These are phyloP conservation scores for Clostera curtula DNA, from an alignment of 2,888 invertebrate genomes.

Conservation along the genomic window DNA sequence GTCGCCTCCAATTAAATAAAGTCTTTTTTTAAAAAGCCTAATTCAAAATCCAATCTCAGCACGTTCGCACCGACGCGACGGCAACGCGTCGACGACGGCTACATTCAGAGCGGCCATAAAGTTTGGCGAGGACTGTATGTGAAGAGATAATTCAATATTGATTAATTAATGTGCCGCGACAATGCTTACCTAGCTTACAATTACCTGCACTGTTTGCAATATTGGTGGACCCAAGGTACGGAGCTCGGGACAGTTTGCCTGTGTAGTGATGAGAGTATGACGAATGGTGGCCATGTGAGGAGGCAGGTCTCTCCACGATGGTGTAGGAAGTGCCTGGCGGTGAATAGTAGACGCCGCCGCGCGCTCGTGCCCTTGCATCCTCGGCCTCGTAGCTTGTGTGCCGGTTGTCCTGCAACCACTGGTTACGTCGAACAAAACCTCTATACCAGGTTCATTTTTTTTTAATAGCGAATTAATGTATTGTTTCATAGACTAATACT, in stretches of 20 bases:
- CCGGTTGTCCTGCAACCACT: conserved; percentile 66
- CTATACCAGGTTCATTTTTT: not conserved
- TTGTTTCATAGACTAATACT: no score
- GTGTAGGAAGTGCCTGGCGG: conserved; percentile 93
- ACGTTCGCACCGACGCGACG: no score
- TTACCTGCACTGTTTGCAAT: conserved; percentile 68
- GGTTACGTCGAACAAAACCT: conserved; percentile 27
- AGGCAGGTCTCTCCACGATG: conserved; percentile 87
- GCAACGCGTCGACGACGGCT: no score
- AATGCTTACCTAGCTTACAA: no score
- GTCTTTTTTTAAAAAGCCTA: no score
- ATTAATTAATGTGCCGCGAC: no score
- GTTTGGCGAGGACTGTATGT: no score
- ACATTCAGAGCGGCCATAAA: no score
- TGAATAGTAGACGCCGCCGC: conserved; percentile 87
- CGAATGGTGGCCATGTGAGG: conserved; percentile 80
- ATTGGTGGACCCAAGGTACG: conserved; percentile 82
- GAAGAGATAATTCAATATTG: no score
- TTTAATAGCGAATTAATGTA: no score
- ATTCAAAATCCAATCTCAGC: no score
- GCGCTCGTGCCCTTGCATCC: conserved; percentile 69
- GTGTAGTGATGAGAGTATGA: conserved; percentile 75
- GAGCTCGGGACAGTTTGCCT: conserved; percentile 70
- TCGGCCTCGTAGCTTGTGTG: conserved; percentile 69
- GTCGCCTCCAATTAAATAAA: no score